Base-by-base conservation (phyloP, 2,113 vertebrate species). In the Pseudonaja textilis region DNA sequence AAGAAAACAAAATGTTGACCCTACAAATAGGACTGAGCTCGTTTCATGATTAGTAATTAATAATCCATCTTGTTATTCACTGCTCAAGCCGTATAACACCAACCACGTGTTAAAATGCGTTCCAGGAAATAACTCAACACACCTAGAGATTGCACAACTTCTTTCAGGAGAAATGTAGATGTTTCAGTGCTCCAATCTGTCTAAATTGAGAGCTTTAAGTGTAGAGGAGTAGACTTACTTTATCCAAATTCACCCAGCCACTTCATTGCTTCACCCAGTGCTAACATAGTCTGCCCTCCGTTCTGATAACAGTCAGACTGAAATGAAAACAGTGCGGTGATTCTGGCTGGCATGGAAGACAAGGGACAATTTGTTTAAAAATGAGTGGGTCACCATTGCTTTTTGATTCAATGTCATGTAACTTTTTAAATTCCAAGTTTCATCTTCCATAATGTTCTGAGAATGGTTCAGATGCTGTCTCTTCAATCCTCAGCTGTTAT, bases 211-310 rank as follows among this genome's bases (percentile, higher is more conserved):
- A 20, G 92, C 91, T 93, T 92, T 47, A 90, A 95, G 69, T 92
- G 26, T 85, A 86, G 54, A 90, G 89, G 91, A 20, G 88, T 11
- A 55, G 50, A 4, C 85, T 52, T 42, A 0, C 0, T 57, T 87
- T 88, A 61, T 93, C 94, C 96, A 97, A 96, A 64, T 92, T 95
- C 88, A 7, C 95, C 92, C 74, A 42, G 29, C 26, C 34, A 86
- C 57, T 89, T 85, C 12, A 4, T 0, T 55, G 25, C 89, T 42
- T 92, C 93, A 92, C 61, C 47, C 34, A 85, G 39, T 29, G 86
- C 7, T 69, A 92, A 93, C 0, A 0, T 85, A 89, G 94, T 93
- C 94, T 93, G 91, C 57, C 90, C 92, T 95, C 93, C 90, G 57
- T 61, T 89, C 42, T 90, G 45, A 42, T 85, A 95, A 91, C 88